Conservation (phyloP, 2,797 vertebrate species). For the Bradypodion pumilum region DNA sequence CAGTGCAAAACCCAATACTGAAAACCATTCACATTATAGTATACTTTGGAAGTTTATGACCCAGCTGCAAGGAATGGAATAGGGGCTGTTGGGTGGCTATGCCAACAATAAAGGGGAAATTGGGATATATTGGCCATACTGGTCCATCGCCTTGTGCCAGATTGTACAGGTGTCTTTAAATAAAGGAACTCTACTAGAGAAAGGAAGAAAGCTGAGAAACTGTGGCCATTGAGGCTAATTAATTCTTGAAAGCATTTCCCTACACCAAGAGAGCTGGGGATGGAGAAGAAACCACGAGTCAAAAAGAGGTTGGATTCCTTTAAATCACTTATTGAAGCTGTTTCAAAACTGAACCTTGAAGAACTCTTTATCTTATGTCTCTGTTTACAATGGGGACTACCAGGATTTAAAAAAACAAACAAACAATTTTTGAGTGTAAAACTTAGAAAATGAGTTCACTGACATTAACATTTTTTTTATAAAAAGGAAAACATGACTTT, state of each 20-base stretch:
- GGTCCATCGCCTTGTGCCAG: background rate
- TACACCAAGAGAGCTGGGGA: background rate
- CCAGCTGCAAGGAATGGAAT: background rate
- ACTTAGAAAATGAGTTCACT: too few relatives aligned
- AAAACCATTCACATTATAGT: background rate
- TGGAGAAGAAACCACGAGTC: background rate
- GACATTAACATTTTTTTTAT: too few relatives aligned
- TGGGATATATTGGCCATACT: background rate
- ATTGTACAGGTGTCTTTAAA: background rate
- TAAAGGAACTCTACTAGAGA: background rate
- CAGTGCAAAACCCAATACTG: background rate
- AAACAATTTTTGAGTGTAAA: too few relatives aligned
- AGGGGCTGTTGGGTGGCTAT: background rate
- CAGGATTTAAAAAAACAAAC: too few relatives aligned
- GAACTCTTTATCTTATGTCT: background rate
- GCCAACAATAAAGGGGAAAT: background rate
- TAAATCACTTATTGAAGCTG: background rate
- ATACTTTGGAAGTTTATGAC: background rate
- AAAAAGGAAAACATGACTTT: too few relatives aligned
- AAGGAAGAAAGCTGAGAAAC: background rate
- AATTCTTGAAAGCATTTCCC: background rate
- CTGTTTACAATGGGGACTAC: background rate
- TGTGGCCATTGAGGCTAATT: background rate
- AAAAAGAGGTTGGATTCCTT: background rate
- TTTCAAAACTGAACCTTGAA: background rate